Base-by-base conservation (phyloP, 1,140 invertebrate species). In the Hestina assimilis region DNA sequence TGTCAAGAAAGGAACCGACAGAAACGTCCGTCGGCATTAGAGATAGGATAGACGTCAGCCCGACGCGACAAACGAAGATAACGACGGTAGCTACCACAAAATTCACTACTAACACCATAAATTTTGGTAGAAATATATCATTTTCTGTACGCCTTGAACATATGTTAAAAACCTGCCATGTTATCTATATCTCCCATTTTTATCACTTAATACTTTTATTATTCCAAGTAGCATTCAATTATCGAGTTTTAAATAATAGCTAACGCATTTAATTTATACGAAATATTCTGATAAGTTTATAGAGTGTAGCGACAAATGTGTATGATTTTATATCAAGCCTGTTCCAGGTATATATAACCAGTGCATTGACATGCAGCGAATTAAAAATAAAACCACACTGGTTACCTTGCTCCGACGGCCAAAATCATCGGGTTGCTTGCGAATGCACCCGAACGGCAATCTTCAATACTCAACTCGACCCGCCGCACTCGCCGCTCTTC, bases 361-460 rank as follows among this genome's bases (percentile, higher is more conserved):
- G 53, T 56, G 53, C 53, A 56, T 56, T 56, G 53, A 56, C 43
- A 47, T 46, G 42, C 42, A 45, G 29, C 43, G 53, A 55, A 70
- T 58, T 66, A 62, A 75, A 73, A 77, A 73, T 72, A 69, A 58
- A 75, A 73, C 67, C 48, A 48, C 61, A 64, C 63, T 52, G 63
- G 59, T 57, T 63, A 69, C 71, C 63, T 75, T 67, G 71, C 66
- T 55, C 56, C 59, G 66, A 69, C 69, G 66, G 48, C 55, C 65
- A 66, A 82, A 72, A 72, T 59, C 66, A 73, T 59, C 67, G 65
- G 69, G 59, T 72, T 66, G 63, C 66, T 67, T 66, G 65, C 78
- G 76, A 80, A 73, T 72, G 75, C 75, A 78, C 57, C 66, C 72
- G 71, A 81, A 73, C 66, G 59, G 58, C 79, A 75, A 82, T 78